Base-by-base conservation (phyloP, 2,797 vertebrate species). In the Nyctalus aviator region DNA sequence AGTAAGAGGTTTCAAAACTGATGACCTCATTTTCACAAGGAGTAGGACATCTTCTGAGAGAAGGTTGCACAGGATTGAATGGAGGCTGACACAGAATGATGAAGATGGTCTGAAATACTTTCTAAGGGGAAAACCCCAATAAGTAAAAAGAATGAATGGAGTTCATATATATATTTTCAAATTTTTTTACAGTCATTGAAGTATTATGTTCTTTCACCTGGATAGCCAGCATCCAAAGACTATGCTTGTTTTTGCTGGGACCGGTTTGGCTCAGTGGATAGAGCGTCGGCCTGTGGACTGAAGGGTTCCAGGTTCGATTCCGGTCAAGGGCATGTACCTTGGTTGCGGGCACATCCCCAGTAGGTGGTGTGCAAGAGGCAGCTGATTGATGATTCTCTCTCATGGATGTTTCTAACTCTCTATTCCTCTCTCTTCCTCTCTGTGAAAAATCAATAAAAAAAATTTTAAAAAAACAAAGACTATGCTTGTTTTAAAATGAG, bases 401-500 rank as follows among this genome's bases (percentile, higher is more conserved):
- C n/a, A n/a, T n/a, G n/a, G n/a, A n/a, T n/a, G n/a, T n/a, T n/a
- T n/a, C n/a, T n/a, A n/a, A n/a, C n/a, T n/a, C n/a, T n/a, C n/a
- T n/a, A n/a, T n/a, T n/a, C n/a, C n/a, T n/a, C n/a, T n/a, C n/a
- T n/a, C n/a, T n/a, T n/a, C n/a, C n/a, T n/a, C n/a, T n/a, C n/a
- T n/a, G n/a, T n/a, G n/a, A n/a, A n/a, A n/a, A n/a, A n/a, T n/a
- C n/a, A n/a, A n/a, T n/a, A n/a, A n/a, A n/a, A n/a, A n/a, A n/a
- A n/a, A n/a, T n/a, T n/a, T n/a, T n/a, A n/a, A n/a, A n/a, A n/a
- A n/a, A n/a, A n/a, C n/a, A n/a, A n/a, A n/a, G n/a, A n/a, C n/a
- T n/a, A n/a, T n/a, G n/a, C 23, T 84, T 87, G 73, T 14, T 35
- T 87, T 75, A 93, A 94, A 87, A 76, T 57, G 71, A 46, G 35